A percentile compares a stretch with the other conserved stretches of the same genome.
Evolutionary conservation across 2,113 vertebrate genomes (phyloP).

Genomic region (Nerophis lumbriciformis): DNA sequence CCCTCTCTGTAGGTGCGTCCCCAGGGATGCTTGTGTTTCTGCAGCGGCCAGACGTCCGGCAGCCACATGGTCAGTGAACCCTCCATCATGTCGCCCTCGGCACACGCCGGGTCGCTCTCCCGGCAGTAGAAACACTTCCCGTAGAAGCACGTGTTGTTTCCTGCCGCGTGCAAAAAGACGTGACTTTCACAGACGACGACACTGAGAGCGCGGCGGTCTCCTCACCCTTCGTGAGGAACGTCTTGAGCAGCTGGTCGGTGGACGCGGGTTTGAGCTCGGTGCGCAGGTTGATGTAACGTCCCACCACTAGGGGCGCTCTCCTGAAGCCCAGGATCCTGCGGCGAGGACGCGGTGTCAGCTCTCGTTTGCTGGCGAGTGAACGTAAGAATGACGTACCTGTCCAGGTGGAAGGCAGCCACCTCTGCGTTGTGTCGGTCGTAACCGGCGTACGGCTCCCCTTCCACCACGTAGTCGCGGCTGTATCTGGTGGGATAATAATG

Average conservation of each 20-base stretch:
- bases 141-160: slow-evolving; percentile 96
- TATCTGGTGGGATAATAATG: slow-evolving; percentile 71
- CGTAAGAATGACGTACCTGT: slow-evolving; percentile 74
- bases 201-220: neutral
- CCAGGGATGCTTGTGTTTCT: slow-evolving; percentile 97
- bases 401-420: slow-evolving; percentile 94
- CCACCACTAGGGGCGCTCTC: slow-evolving; percentile 90
- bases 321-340: slow-evolving; percentile 92
- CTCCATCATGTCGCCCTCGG: slow-evolving; percentile 88
- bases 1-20: slow-evolving; percentile 95
- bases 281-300: slow-evolving; percentile 87
- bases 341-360: neutral
- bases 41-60: slow-evolving; percentile 94
- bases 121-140: slow-evolving; percentile 98
- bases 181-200: neutral
- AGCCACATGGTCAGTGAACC: slow-evolving; percentile 94
- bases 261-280: slow-evolving; percentile 93
- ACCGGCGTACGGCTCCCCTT: slow-evolving; percentile 93
- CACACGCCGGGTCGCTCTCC: slow-evolving; percentile 94
- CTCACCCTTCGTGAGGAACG: slow-evolving; percentile 90
- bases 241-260: slow-evolving; percentile 91
- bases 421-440: slow-evolving; percentile 97
- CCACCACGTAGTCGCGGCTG: slow-evolving; percentile 86
- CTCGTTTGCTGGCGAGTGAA: neutral
- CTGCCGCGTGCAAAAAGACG: slow-evolving; percentile 53